Evolutionary conservation across 1,140 invertebrate genomes (phyloP).

Genomic region (Sipha flava): DNA sequence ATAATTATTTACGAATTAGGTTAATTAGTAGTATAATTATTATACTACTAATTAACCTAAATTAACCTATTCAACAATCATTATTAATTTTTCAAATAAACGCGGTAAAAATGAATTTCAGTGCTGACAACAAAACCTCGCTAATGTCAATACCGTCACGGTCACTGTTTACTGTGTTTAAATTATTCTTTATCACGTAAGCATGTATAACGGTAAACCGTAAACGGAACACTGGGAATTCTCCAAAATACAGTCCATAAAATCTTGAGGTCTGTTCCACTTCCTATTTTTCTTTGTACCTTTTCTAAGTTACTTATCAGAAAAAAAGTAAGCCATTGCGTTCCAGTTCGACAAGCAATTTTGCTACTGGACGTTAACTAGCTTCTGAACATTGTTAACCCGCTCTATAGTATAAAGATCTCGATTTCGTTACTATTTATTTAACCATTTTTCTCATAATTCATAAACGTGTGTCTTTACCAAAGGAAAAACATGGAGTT

Average conservation of each 20-base stretch:
- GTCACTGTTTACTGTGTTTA: neutral
- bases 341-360: neutral
- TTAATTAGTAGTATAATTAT: too few relatives aligned
- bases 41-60: too few relatives aligned
- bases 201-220: slow-evolving; percentile 12
- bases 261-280: neutral
- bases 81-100: neutral
- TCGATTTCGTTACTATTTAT: too few relatives aligned
- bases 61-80: too few relatives aligned
- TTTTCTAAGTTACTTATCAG: too few relatives aligned
- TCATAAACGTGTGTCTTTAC: too few relatives aligned
- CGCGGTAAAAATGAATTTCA: neutral
- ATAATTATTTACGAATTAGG: too few relatives aligned
- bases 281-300: neutral
- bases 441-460: too few relatives aligned
- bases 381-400: neutral
- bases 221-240: neutral
- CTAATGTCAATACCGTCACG: neutral
- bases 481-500: slow-evolving; percentile 11
- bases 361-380: too few relatives aligned
- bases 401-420: too few relatives aligned
- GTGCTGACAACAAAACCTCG: neutral
- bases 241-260: neutral
- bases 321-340: neutral
- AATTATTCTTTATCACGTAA: slow-evolving; percentile 20